Conservation (phyloP, 2,888 invertebrate genomes). For the Polylopha cassiicola region DNA sequence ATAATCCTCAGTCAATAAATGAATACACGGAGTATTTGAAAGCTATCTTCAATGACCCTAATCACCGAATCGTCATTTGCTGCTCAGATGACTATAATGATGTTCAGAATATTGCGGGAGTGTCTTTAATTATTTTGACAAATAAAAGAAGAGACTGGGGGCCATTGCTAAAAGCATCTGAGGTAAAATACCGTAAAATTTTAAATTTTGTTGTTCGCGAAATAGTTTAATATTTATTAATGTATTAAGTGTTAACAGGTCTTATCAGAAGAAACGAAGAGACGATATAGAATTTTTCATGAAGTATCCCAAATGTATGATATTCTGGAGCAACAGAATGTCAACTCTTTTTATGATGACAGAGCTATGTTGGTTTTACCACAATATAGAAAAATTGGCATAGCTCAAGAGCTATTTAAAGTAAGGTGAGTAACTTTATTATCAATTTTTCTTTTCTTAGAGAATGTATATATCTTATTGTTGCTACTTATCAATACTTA, state of each 20-base stretch:
- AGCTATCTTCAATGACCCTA: neutral
- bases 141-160: too few species aligned
- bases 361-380: slow-evolving; percentile 30
- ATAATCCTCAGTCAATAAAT: neutral
- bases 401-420: slow-evolving; percentile 32
- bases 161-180: too few species aligned
- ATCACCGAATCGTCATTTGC: neutral
- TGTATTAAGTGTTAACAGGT: neutral
- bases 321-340: neutral
- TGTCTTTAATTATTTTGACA: neutral
- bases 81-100: neutral
- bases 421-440: slow-evolving; percentile 32
- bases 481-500: too few species aligned
- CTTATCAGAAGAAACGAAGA: neutral
- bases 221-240: too few species aligned
- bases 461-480: too few species aligned
- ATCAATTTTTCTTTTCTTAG: too few species aligned
- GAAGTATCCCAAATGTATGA: neutral
- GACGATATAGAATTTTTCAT: neutral
- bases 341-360: slow-evolving; percentile 22
- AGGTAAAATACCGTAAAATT: too few species aligned
- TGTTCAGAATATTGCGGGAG: neutral
- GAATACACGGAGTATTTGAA: neutral
- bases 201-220: too few species aligned
- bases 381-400: slow-evolving; percentile 30